Evolutionary conservation across 2,888 invertebrate genomes (phyloP).

Genomic region (Xanthorhoe designata): DNA sequence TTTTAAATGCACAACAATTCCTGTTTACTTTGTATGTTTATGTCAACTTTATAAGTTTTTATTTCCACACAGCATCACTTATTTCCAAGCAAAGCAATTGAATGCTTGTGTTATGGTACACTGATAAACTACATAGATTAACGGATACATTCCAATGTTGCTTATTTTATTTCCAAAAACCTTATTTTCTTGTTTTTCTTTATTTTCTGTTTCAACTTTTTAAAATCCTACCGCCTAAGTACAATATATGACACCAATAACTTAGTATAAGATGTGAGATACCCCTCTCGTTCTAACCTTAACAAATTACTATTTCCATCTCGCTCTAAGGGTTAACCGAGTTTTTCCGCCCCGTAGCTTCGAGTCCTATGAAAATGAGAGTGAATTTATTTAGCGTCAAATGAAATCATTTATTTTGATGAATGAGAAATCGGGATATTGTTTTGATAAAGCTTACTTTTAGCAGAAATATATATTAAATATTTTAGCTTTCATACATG

Average conservation of each 20-base stretch:
- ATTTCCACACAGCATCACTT: too few species aligned
- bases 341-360: slow-evolving; percentile 66
- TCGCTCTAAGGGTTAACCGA: slow-evolving; percentile 36
- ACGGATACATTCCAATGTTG: neutral
- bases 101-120: too few species aligned
- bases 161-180: neutral
- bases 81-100: too few species aligned
- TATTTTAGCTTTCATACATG: too few species aligned
- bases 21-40: neutral
- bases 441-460: slow-evolving; percentile 13
- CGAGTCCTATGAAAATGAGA: slow-evolving; percentile 65
- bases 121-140: too few species aligned
- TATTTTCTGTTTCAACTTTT: neutral
- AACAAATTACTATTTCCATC: slow-evolving; percentile 11
- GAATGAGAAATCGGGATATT: slow-evolving; percentile 25
- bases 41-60: too few species aligned
- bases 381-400: slow-evolving; percentile 71
- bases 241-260: neutral
- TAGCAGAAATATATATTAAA: too few species aligned
- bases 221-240: neutral
- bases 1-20: slow-evolving; percentile 4
- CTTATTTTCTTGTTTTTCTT: neutral
- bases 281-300: slow-evolving; percentile 13
- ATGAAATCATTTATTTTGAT: slow-evolving; percentile 68
- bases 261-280: slow-evolving; percentile 7